Evolutionary conservation across 2,113 vertebrate species (phyloP).

Genomic region (Emydocephalus ijimae): DNA sequence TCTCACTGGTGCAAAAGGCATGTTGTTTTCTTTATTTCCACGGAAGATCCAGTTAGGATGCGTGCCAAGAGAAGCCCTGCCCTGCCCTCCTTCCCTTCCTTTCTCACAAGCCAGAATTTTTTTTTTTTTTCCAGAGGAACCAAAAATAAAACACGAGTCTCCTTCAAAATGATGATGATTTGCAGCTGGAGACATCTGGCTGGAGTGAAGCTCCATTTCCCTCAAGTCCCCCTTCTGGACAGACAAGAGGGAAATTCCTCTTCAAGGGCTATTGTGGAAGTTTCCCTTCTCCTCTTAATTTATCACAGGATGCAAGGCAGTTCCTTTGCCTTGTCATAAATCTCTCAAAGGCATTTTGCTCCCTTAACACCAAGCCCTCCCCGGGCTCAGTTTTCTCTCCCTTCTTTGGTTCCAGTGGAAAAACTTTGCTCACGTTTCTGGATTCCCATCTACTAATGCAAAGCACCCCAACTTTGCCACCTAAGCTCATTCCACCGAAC

Average conservation of each 20-base stretch:
- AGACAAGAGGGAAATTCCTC: constrained; percentile 38
- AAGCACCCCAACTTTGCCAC: not conserved
- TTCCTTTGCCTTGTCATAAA: constrained; percentile 38
- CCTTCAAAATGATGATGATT: not conserved
- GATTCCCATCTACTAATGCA: not conserved
- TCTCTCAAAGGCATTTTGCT: not conserved
- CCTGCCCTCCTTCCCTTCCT: not conserved
- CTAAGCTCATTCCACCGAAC: not conserved
- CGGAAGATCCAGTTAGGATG: not conserved
- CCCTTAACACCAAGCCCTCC: not conserved
- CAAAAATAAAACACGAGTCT: not conserved
- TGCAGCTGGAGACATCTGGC: constrained; percentile 22
- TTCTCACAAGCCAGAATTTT: not conserved
- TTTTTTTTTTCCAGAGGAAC: not conserved
- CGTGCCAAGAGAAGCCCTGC: not conserved
- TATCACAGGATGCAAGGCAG: constrained; percentile 23
- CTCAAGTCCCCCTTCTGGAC: constrained; percentile 15
- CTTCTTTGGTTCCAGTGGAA: constrained; percentile 8
- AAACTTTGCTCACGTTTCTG: not conserved
- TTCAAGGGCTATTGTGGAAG: constrained; percentile 10
- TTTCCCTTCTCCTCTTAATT: constrained; percentile 47
- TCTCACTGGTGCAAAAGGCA: not conserved
- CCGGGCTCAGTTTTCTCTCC: not conserved
- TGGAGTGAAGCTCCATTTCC: not conserved
- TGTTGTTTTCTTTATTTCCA: not conserved